Evolutionary conservation across 2,797 vertebrate genomes (phyloP).

Genomic region (Hydrophis major): DNA sequence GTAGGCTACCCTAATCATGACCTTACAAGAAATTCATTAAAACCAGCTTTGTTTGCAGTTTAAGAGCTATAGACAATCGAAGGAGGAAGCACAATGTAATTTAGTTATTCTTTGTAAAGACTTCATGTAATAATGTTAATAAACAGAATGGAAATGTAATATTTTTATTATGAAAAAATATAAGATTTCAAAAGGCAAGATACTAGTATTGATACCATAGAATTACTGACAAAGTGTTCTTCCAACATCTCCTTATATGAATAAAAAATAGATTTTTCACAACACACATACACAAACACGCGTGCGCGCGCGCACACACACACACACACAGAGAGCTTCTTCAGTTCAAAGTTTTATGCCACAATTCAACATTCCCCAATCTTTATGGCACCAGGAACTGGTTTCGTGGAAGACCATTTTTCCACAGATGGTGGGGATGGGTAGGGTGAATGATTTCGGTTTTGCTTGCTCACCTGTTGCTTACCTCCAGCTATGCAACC

Average conservation of each 20-base stretch:
- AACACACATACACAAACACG: too few species aligned
- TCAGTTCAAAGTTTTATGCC: neutral
- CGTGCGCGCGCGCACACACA: too few species aligned
- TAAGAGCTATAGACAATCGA: neutral
- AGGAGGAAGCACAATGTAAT: neutral
- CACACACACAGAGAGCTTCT: too few species aligned
- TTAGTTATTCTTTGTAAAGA: neutral
- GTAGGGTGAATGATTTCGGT: neutral
- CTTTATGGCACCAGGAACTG: too few species aligned
- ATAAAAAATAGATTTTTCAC: neutral
- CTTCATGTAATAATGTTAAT: neutral
- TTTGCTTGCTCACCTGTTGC: neutral
- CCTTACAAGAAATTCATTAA: neutral
- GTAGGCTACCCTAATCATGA: neutral
- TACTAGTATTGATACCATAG: neutral
- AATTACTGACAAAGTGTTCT: neutral
- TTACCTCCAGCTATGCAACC: neutral
- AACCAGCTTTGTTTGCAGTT: neutral
- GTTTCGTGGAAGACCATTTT: too few species aligned
- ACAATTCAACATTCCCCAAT: too few species aligned
- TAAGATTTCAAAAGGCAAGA: neutral
- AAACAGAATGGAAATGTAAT: neutral
- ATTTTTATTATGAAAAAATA: neutral
- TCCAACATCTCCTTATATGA: neutral
- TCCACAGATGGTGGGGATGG: too few species aligned